Conservation (phyloP, 2,113 vertebrate species). For the Lophochroa leadbeateri region DNA sequence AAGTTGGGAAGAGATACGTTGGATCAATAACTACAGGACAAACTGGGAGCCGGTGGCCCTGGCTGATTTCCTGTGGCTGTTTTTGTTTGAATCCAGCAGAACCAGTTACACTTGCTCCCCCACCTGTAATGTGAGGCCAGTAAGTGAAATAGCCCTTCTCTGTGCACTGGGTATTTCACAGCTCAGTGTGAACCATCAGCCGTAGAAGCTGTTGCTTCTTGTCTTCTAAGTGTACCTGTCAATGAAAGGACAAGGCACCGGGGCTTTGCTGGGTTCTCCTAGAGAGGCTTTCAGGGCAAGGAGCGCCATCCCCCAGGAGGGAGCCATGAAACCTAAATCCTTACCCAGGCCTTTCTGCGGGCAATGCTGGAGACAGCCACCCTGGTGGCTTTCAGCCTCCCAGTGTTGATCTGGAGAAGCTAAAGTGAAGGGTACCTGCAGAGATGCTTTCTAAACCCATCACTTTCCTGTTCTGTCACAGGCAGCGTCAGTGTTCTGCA, state of each 20-base stretch:
- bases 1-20: neutral
- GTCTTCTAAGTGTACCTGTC: neutral
- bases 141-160: slow-evolving; percentile 8
- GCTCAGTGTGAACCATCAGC: neutral
- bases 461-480: neutral
- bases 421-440: neutral
- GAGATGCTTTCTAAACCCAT: neutral
- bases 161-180: neutral
- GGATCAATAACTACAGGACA: neutral
- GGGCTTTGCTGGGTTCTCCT: neutral
- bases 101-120: slow-evolving; percentile 42
- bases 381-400: neutral
- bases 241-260: neutral
- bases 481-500: neutral
- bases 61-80: neutral
- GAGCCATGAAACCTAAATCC: neutral
- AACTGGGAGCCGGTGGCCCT: neutral
- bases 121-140: neutral
- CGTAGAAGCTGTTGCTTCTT: neutral
- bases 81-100: slow-evolving; percentile 20
- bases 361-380: neutral
- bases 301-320: neutral
- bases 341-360: neutral
- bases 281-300: neutral
- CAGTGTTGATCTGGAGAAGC: neutral